phyloP scores from a whole-genome alignment of 2,113 vertebrate species.

The Zonotrichia leucophrys region DNA sequence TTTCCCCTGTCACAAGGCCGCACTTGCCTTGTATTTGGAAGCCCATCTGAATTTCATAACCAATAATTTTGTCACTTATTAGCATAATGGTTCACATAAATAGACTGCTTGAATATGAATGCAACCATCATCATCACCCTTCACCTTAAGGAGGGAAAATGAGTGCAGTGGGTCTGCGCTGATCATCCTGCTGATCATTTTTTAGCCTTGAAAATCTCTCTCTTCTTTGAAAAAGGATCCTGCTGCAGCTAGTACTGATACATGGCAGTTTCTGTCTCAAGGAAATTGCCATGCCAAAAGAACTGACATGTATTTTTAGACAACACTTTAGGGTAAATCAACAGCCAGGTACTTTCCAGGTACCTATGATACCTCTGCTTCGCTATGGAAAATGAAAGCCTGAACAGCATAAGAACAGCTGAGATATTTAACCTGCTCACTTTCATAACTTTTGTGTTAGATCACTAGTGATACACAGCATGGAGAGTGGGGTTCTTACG shows the following conservation, averaged over 20 bases:
- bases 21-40: not conserved
- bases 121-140: not conserved
- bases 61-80: not conserved
- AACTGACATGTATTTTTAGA: not conserved
- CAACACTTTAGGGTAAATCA: not conserved
- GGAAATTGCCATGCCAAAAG: not conserved
- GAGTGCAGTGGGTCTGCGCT: not conserved
- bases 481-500: not conserved
- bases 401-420: not conserved
- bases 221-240: not conserved
- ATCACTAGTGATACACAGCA: not conserved
- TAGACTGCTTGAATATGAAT: not conserved
- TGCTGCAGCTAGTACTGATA: not conserved
- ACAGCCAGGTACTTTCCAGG: not conserved
- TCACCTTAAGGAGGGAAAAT: not conserved
- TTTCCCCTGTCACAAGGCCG: not conserved
- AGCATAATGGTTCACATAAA: not conserved
- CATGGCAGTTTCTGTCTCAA: not conserved
- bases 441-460: not conserved
- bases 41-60: slow-evolving; percentile 4
- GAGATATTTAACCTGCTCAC: not conserved
- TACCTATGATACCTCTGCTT: not conserved
- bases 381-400: not conserved
- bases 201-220: not conserved
- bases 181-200: not conserved